phyloP scores from a whole-genome alignment of 37 sponge, comb jelly and placozoan genomes.

The Ianthella basta region DNA sequence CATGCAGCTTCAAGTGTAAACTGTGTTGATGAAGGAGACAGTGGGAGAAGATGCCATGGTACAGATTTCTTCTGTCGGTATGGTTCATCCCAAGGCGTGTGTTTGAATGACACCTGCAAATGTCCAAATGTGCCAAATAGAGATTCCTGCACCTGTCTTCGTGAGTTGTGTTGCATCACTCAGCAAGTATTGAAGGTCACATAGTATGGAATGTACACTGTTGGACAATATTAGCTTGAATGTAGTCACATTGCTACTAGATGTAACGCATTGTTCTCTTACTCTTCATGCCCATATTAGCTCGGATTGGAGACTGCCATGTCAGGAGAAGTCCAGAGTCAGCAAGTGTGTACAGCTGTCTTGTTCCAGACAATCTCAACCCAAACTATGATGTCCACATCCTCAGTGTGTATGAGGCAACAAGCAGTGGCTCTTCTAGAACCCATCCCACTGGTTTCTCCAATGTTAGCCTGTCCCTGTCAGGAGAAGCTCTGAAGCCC shows the following conservation, averaged over 20 bases:
- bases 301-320: not conserved
- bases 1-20: too few relatives aligned
- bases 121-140: not conserved
- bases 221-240: too few relatives aligned
- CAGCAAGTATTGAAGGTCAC: too few relatives aligned
- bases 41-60: too few relatives aligned
- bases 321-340: not conserved
- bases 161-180: not conserved
- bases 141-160: conserved; percentile 11
- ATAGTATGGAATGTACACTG: too few relatives aligned
- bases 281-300: too few relatives aligned
- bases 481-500: not conserved
- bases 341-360: conserved; percentile 1
- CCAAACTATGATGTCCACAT: conserved; percentile 28
- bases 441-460: not conserved
- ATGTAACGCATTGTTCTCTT: too few relatives aligned
- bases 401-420: not conserved
- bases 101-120: conserved; percentile 1
- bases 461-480: not conserved
- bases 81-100: not conserved
- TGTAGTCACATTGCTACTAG: too few relatives aligned
- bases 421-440: not conserved
- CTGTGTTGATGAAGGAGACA: not conserved
- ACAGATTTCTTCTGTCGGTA: too few relatives aligned
- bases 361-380: conserved; percentile 9